A percentile compares a stretch with the other conserved stretches of the same genome.
These are phyloP conservation scores for Chelon auratus DNA, from an alignment of 2,797 vertebrate species.

Conservation along the genomic window DNA sequence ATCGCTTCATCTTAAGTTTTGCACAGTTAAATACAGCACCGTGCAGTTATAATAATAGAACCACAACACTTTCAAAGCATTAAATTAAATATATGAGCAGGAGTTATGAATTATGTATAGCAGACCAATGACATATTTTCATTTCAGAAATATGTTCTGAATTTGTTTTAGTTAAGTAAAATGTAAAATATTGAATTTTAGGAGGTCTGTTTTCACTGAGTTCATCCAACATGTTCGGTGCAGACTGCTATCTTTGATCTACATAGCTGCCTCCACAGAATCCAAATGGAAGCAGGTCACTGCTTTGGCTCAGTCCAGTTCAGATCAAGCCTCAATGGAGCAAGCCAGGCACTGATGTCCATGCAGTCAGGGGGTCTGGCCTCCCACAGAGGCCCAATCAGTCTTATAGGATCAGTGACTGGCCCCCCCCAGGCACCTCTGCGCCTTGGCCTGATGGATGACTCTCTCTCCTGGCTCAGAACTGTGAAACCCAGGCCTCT, in stretches of 20 bases:
- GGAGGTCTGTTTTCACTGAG: constrained; percentile 10
- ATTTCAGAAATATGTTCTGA: background rate
- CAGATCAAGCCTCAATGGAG: constrained; percentile 77
- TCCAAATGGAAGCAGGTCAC: constrained; percentile 81
- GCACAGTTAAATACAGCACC: constrained; percentile 31
- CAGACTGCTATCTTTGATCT: constrained; percentile 61
- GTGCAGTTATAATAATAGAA: constrained; percentile 34
- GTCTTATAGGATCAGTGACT: constrained; percentile 80
- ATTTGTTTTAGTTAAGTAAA: constrained; percentile 10
- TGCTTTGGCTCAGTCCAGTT: constrained; percentile 69
- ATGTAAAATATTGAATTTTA: constrained; percentile 29
- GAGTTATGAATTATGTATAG: constrained; percentile 18
- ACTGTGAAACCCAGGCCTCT: constrained; percentile 65
- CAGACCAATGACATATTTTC: constrained; percentile 14
- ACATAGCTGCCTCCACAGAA: constrained; percentile 49
- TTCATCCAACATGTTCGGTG: constrained; percentile 26
- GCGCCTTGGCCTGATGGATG: constrained; percentile 82
- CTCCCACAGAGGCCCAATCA: constrained; percentile 80
- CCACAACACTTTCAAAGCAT: constrained; percentile 8
- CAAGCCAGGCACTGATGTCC: constrained; percentile 78
- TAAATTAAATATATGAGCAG: constrained; percentile 4
- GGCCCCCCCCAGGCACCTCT: constrained; percentile 67
- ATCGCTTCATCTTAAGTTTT: constrained; percentile 56
- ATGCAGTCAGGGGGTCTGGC: constrained; percentile 73
- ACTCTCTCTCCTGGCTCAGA: constrained; percentile 77